Conservation (phyloP, 2,113 vertebrate genomes). For the Sigmodon hispidus region DNA sequence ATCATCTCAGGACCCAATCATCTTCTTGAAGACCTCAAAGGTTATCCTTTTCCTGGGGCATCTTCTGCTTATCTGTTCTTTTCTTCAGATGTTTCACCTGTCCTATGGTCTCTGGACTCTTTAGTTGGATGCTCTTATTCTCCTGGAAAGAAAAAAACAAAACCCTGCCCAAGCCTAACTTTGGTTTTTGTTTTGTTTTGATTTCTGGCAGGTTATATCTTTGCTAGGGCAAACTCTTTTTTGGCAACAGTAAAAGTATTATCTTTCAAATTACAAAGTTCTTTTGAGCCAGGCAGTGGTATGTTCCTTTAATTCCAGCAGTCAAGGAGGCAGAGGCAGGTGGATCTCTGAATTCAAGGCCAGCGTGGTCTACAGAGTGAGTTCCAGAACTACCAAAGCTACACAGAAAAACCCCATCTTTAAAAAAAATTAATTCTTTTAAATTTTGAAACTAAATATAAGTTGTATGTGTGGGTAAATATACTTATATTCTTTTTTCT, state of each 20-base stretch:
- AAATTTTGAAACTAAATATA: not conserved
- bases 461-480: not conserved
- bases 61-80: not conserved
- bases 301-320: no score
- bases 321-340: no score
- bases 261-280: not conserved
- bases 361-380: no score
- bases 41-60: not conserved
- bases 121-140: not conserved
- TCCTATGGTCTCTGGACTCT: not conserved
- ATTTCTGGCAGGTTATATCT: not conserved
- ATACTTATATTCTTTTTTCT: not conserved
- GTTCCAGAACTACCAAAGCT: no score
- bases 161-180: not conserved
- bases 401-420: no score
- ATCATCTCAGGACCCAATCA: not conserved
- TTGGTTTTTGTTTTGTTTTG: no score
- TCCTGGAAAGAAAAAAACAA: not conserved
- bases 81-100: not conserved
- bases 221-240: not conserved
- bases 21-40: not conserved
- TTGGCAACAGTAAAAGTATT: not conserved
- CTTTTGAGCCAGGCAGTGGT: no score
- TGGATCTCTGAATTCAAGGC: no score
- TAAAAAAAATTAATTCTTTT: not conserved